phyloP scores from a whole-genome alignment of 2,888 invertebrate species.

The Macrosoma leucophasiata region DNA sequence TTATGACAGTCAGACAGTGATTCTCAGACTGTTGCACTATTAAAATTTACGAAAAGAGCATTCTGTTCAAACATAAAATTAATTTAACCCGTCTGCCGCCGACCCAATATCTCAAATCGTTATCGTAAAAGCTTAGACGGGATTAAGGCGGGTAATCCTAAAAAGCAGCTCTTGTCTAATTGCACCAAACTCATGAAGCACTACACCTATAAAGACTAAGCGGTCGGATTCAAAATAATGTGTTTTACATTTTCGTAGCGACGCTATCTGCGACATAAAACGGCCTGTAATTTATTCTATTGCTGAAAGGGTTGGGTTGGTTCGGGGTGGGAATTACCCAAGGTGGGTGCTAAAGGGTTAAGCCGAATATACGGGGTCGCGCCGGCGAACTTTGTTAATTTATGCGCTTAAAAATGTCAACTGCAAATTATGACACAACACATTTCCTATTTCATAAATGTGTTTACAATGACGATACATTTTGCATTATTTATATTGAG shows the following conservation, averaged over 20 bases:
- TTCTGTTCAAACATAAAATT: too few relatives aligned
- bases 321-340: constrained; percentile 73
- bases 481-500: constrained; percentile 3
- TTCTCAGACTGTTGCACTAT: too few relatives aligned
- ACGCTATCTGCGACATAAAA: constrained; percentile 74
- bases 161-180: constrained; percentile 67
- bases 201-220: constrained; percentile 72
- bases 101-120: constrained; percentile 42
- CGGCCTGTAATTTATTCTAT: constrained; percentile 76
- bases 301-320: constrained; percentile 73
- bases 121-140: constrained; percentile 51
- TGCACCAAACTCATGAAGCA: constrained; percentile 65
- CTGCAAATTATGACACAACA: constrained; percentile 74
- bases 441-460: constrained; percentile 66
- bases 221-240: constrained; percentile 74
- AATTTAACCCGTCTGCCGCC: constrained; percentile 16
- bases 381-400: constrained; percentile 74
- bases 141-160: constrained; percentile 51
- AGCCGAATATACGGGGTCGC: constrained; percentile 72
- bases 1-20: too few relatives aligned
- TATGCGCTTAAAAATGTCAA: constrained; percentile 76
- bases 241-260: constrained; percentile 72
- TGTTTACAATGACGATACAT: constrained; percentile 35
- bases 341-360: constrained; percentile 77
- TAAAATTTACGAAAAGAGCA: too few relatives aligned